Percentiles rank a stretch among this genome's conserved stretches.
phyloP scores from a whole-genome alignment of 1,140 invertebrate species.

The Tetragonula clypearis region DNA sequence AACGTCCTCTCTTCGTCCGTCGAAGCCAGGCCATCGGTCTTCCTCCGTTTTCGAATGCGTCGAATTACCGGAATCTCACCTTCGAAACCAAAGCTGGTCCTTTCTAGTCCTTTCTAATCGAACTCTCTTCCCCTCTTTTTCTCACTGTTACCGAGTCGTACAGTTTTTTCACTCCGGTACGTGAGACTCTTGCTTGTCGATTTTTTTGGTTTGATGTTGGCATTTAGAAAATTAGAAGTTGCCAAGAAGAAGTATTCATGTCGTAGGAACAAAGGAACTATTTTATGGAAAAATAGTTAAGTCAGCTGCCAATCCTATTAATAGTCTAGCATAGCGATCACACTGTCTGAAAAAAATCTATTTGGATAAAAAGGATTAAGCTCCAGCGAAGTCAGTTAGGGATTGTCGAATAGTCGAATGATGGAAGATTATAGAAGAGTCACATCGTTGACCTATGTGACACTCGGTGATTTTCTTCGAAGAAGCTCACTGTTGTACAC shows the following conservation, averaged over 20 bases:
- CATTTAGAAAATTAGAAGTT: no score
- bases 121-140: not conserved
- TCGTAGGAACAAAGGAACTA: no score
- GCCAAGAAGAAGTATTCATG: no score
- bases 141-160: not conserved
- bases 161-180: not conserved
- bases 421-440: not conserved
- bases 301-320: no score
- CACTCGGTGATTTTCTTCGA: not conserved
- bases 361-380: no score
- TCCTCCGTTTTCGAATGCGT: slow-evolving; percentile 53
- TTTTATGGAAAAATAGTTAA: no score
- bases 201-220: not conserved
- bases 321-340: no score
- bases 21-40: slow-evolving; percentile 31
- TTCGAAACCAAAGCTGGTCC: slow-evolving; percentile 67
- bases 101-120: slow-evolving; percentile 51
- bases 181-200: not conserved
- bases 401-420: not conserved
- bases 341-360: no score
- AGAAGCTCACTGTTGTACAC: not conserved
- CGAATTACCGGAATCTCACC: slow-evolving; percentile 79
- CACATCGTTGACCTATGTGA: not conserved
- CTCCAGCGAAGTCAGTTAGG: no score
- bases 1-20: not conserved